A percentile compares a stretch with the other conserved stretches of the same genome.
These are phyloP conservation scores for Lithophane ornitopus DNA, from an alignment of 2,888 invertebrate genomes.

Conservation along the genomic window DNA sequence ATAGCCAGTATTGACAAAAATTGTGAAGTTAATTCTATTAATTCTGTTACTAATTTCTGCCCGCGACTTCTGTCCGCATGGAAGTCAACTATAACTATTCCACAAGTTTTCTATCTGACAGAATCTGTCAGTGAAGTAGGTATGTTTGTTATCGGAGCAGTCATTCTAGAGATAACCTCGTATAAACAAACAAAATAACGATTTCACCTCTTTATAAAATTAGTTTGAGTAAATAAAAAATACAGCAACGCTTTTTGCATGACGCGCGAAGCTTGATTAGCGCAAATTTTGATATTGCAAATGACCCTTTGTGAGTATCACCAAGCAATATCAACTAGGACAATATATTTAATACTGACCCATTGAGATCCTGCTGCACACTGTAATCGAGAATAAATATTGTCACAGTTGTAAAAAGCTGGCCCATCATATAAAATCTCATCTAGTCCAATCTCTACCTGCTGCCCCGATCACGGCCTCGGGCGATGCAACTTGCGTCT, in stretches of 20 bases:
- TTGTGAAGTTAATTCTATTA: background rate
- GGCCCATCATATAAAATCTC: constrained; percentile 10
- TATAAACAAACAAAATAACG: no score
- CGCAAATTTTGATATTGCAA: background rate
- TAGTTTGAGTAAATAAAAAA: background rate
- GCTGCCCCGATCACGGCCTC: background rate
- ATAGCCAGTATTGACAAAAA: background rate
- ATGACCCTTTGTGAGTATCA: no score
- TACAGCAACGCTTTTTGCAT: background rate
- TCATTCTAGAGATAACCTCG: no score
- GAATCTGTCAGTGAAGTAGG: no score
- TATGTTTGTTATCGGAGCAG: no score
- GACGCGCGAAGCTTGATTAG: no score
- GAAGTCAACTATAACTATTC: no score
- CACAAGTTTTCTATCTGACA: no score
- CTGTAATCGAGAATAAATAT: background rate
- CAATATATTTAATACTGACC: background rate
- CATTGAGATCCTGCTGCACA: background rate
- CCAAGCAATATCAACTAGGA: background rate
- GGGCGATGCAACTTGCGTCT: no score
- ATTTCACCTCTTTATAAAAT: no score
- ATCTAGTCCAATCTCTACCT: constrained; percentile 4
- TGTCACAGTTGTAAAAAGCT: background rate
- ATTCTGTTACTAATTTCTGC: no score
- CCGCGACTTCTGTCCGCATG: no score